These are phyloP conservation scores for Agapornis canus DNA, from an alignment of 2,797 vertebrate species.

Conservation along the genomic window DNA sequence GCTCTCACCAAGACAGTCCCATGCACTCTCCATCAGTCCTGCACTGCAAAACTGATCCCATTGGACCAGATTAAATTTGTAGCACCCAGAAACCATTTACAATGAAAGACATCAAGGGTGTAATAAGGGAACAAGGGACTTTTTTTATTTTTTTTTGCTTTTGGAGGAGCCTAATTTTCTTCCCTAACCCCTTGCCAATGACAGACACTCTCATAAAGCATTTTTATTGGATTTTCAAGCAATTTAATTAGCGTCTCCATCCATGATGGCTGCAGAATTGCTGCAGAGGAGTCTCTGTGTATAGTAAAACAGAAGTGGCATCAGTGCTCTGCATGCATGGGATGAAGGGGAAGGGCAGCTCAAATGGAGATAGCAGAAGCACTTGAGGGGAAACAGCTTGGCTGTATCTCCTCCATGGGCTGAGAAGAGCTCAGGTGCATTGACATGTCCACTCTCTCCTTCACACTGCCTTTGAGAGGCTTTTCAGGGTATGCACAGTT, in stretches of 20 bases:
- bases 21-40: not conserved
- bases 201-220: conserved; percentile 56
- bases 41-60: not conserved
- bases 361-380: not conserved
- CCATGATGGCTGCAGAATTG: not conserved
- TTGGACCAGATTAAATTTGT: not conserved
- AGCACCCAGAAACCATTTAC: not conserved
- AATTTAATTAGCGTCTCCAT: conserved; percentile 20
- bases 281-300: not conserved
- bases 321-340: rapidly evolving
- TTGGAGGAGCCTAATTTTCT: conserved; percentile 27
- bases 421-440: not conserved
- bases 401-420: not conserved
- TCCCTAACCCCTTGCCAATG: conserved; percentile 41
- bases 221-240: conserved; percentile 61
- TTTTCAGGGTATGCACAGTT: not conserved
- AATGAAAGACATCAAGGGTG: not conserved
- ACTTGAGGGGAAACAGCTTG: not conserved
- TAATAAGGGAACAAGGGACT: not conserved
- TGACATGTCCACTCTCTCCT: not conserved
- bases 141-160: not conserved
- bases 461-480: rapidly evolving
- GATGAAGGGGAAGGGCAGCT: not conserved
- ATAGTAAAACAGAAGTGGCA: not conserved
- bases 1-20: not conserved